Base-by-base conservation (phyloP, 2,888 invertebrate species). In the Calameuta filiformis region DNA sequence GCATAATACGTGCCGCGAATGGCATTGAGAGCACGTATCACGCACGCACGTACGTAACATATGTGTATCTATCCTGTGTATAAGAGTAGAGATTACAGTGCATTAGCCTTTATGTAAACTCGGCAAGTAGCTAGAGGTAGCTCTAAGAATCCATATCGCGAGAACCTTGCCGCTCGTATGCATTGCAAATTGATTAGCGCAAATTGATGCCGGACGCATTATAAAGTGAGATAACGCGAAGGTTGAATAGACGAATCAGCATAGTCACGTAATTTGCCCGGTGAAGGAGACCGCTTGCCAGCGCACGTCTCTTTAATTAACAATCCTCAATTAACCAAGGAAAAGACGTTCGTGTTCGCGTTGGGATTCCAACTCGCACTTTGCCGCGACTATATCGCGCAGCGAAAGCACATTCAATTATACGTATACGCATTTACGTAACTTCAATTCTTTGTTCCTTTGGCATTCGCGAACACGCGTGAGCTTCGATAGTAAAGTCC, bases 1-100 rank as follows among this genome's bases (percentile, higher is more conserved):
- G 81, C 82, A 79, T 81, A 77, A 79, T 85, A 85, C 84, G 86
- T 83, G 84, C 83, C 82, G 81, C 79, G 86, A 86, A 86, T 86
- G 86, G 85, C 86, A 86, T 86, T 86, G 86, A 85, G 85, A 79
- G 81, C 23, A 56, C 23, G 56, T 56, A 56, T 56, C 23, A 56
- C 56, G 56, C 23, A 56, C 56, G 56, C 23, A 40, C 40, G 15
- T 40, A 56, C 56, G 9, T 56, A 56, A 56, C 56, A 80, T 84
- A 82, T 86, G 83, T 85, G 81, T 86, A 83, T 85, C 86, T 85
- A 86, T 85, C 0, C 56, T 56, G 56, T 56, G 56, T 56, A 56
- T 23, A 56, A 85, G 85, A 85, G 86, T 81, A 81, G 84, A 86
- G 86, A 86, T 86, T 86, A 86, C 83, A 85, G 86, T 86, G 86